Conservation (phyloP, 2,888 invertebrate genomes). For the Laothoe populi region DNA sequence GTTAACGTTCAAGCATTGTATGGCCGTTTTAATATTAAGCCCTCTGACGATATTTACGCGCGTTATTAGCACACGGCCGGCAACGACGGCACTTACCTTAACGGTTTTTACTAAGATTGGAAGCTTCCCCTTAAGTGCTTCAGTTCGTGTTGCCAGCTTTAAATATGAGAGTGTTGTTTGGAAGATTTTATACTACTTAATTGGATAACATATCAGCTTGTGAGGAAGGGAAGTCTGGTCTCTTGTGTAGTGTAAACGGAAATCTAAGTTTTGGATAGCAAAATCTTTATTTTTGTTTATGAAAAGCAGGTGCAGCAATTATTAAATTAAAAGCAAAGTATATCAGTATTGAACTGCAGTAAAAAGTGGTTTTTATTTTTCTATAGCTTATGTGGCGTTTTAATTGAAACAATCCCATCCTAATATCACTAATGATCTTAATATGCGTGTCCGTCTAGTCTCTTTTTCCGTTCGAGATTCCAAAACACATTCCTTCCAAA, state of each 20-base stretch:
- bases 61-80: conserved; percentile 56
- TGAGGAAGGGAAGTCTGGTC: conserved; percentile 2
- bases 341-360: too few species aligned
- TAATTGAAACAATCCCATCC: too few species aligned
- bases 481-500: too few species aligned
- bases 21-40: conserved; percentile 70
- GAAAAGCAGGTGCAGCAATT: not conserved
- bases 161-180: conserved; percentile 37
- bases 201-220: conserved; percentile 13
- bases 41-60: conserved; percentile 63
- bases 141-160: conserved; percentile 26
- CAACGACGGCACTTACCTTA: conserved; percentile 62
- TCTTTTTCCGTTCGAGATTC: too few species aligned
- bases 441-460: too few species aligned
- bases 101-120: conserved; percentile 64
- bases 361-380: too few species aligned
- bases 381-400: too few species aligned
- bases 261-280: not conserved
- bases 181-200: conserved; percentile 29
- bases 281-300: not conserved
- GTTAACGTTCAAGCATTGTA: conserved; percentile 51
- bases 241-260: not conserved
- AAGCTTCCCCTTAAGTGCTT: conserved; percentile 45
- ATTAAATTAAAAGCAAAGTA: too few species aligned
- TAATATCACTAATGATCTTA: too few species aligned